Base-by-base conservation (phyloP, 2,888 invertebrate species). In the Hemistola chrysoprasaria region DNA sequence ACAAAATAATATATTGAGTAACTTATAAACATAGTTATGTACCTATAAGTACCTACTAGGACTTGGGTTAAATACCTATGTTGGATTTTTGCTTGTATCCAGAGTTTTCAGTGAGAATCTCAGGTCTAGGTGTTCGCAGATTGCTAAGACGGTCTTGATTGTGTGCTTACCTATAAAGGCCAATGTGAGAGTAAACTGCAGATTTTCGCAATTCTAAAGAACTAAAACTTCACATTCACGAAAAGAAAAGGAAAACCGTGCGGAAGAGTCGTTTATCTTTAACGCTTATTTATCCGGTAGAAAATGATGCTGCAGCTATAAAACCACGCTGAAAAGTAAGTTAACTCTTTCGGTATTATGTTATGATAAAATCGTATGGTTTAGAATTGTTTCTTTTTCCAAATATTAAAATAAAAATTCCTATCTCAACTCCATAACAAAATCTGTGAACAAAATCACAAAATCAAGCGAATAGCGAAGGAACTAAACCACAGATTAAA, bases 161-260 rank as follows among this genome's bases (percentile, higher is more conserved):
- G 16, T 9, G 16, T 41, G 35, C 56, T 56, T 11, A 54, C 54
- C 43, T 50, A 26, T 43, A 16, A 7, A 38, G 6, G n/a, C 26
- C 25, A 26, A 16, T 16, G 16, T 32, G 23, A 5, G 9, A 8
- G 33, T 24, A 22, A 6, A 27, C 16, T 38, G 10, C 7, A 26
- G 39, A n/a, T n/a, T n/a, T 16, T 30, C 11, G 16, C 33, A 24
- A 28, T 37, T 27, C 27, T 11, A 9, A 22, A 10, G 21, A 26
- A 33, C 5, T 40, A 23, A 7, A 10, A 11, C 22, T 22, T 27
- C 30, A 33, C 10, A 40, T 43, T 47, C 40, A 42, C 40, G 30
- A 52, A 47, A 24, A 21, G 7, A 22, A 11, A 33, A 48, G 35
- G 41, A 54, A 53, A 53, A 49, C 38, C 33, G 50, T 43, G 47